Conservation (phyloP, 2,797 vertebrate species). For the Aulostomus chinensis region DNA sequence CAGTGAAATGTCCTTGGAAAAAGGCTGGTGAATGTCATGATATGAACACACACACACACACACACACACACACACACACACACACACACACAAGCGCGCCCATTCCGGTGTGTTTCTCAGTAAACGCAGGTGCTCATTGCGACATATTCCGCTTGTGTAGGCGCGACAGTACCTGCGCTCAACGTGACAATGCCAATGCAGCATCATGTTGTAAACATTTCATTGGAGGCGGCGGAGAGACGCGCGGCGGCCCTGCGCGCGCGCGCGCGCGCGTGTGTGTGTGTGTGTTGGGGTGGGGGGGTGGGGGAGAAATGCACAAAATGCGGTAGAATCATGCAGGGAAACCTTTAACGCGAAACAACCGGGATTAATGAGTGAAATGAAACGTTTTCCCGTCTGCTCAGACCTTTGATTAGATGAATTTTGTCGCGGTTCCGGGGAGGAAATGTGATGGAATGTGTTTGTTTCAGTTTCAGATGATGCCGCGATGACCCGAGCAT, state of each 20-base stretch:
- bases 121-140: conserved; percentile 47
- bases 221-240: conserved; percentile 42
- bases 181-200: conserved; percentile 68
- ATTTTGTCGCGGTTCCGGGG: too few species aligned
- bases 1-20: conserved; percentile 71
- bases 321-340: conserved; percentile 63
- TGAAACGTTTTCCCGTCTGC: too few species aligned
- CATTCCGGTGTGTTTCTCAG: conserved; percentile 22
- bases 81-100: not conserved
- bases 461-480: conserved; percentile 20
- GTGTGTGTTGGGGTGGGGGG: too few species aligned
- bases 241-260: conserved; percentile 38
- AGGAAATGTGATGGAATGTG: conserved; percentile 57
- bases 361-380: conserved; percentile 28
- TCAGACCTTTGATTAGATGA: too few species aligned
- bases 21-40: conserved; percentile 75
- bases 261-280: not conserved
- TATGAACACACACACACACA: conserved; percentile 22
- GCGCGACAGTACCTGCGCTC: conserved; percentile 52
- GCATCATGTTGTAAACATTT: conserved; percentile 72
- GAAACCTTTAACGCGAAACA: conserved; percentile 5
- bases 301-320: conserved; percentile 23
- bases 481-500: too few species aligned
- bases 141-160: conserved; percentile 51
- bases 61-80: conserved; percentile 6